Evolutionary conservation across 2,797 vertebrate genomes (phyloP).

Genomic region (Sebastes steindachneri): DNA sequence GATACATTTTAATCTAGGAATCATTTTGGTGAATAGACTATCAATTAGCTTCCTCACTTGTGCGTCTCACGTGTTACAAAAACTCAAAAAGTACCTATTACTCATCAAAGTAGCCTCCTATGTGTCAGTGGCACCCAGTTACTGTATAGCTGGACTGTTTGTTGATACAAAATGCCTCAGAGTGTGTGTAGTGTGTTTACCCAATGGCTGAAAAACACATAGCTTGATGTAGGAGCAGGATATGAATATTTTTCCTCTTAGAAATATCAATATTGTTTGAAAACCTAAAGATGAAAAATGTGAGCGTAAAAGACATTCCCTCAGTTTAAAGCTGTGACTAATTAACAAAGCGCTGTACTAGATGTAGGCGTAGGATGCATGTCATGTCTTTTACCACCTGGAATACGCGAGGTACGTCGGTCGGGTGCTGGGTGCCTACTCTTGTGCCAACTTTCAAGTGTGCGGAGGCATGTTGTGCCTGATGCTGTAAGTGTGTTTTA

Average conservation of each 20-base stretch:
- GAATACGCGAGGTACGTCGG: not conserved
- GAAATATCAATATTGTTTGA: not conserved
- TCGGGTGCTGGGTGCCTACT: not conserved
- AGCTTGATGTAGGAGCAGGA: not conserved
- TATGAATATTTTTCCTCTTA: not conserved
- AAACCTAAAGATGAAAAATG: not conserved
- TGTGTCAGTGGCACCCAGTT: no score
- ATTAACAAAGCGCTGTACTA: no score
- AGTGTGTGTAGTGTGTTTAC: not conserved
- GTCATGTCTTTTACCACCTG: not conserved
- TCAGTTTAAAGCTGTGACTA: no score
- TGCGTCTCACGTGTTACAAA: not conserved
- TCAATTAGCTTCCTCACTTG: not conserved
- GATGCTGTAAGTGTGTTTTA: not conserved
- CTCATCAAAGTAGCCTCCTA: not conserved
- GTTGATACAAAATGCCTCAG: no score
- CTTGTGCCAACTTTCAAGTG: not conserved
- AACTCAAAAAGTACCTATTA: not conserved
- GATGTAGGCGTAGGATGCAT: no score
- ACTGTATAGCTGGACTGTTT: no score
- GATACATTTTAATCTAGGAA: not conserved
- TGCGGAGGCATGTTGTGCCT: not conserved
- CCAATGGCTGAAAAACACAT: not conserved
- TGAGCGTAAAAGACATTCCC: not conserved
- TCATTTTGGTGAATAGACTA: not conserved